These are phyloP conservation scores for Aethes cnicana DNA, from an alignment of 2,888 invertebrate species.

Conservation along the genomic window DNA sequence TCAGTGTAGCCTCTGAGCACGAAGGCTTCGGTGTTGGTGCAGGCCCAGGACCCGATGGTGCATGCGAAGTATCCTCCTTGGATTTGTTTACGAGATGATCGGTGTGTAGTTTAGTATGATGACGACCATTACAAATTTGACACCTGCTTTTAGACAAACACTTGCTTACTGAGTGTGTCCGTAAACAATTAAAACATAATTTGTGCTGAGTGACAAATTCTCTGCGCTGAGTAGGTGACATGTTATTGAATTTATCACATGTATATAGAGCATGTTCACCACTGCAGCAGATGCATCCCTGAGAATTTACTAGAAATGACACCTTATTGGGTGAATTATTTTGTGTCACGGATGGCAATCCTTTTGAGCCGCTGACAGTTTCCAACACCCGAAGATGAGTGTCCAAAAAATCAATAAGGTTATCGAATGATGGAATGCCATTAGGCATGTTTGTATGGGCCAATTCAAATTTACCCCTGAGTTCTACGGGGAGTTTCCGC, in stretches of 20 bases:
- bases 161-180: not conserved
- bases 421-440: not conserved
- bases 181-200: not conserved
- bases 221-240: not conserved
- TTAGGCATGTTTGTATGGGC: not conserved
- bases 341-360: not conserved
- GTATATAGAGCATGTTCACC: not conserved
- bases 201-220: not conserved
- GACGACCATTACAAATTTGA: not conserved
- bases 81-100: not conserved
- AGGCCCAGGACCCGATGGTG: too few species aligned
- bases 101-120: not conserved
- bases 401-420: not conserved
- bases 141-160: not conserved
- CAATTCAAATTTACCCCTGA: not conserved
- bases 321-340: not conserved
- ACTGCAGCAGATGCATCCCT: not conserved
- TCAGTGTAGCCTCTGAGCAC: not conserved
- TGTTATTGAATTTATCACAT: not conserved
- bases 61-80: not conserved
- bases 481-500: constrained; percentile 1
- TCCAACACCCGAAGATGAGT: constrained; percentile 1
- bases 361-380: not conserved
- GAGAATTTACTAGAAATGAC: too few species aligned
- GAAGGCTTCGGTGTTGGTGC: not conserved